Base-by-base conservation (phyloP, 2,113 vertebrate species). In the Scytalopus superciliaris region DNA sequence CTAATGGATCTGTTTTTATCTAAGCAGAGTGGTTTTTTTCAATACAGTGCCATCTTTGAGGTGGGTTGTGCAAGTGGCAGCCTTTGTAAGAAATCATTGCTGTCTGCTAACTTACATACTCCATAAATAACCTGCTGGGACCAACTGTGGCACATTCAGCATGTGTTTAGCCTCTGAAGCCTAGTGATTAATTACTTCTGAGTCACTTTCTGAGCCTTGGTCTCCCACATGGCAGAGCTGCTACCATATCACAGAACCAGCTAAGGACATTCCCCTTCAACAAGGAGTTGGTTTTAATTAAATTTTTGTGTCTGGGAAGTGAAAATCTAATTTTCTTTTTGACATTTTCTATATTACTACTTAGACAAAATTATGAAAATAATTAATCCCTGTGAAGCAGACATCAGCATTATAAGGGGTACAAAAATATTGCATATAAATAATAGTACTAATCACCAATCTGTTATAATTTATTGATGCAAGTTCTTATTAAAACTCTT, bases 291-390 rank as follows among this genome's bases (percentile, higher is more conserved):
- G 64, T 30, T 95, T 97, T 98, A 97, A 96, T 97, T 96, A 90
- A 97, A 89, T 91, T 96, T 96, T 89, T 89, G 28, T 89, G 90
- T 92, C 92, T 97, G 69, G 86, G 96, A 95, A 93, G 60, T 94
- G 86, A 97, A 97, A 98, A 96, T 96, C 84, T 94, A 78, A 95
- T 96, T 97, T 97, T 97, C 95, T 97, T 96, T 96, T 90, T 97
- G 95, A 92, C 94, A 91, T 97, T 96, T 96, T 97, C 95, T 96
- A 69, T 80, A 94, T 97, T 95, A 96, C 67, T 93, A 39, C 69
- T 96, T 96, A 92, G 94, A 94, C 66, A 89, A 92, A 97, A 86
- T 93, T 97, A 95, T 96, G 92, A 84, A 96, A 97, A 97, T 97
- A 97, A 96, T 96, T 96, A 96, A 97, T 97, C 96, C 93, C 97